Conservation (phyloP, 2,797 vertebrate genomes). For the Liparis tanakae region DNA sequence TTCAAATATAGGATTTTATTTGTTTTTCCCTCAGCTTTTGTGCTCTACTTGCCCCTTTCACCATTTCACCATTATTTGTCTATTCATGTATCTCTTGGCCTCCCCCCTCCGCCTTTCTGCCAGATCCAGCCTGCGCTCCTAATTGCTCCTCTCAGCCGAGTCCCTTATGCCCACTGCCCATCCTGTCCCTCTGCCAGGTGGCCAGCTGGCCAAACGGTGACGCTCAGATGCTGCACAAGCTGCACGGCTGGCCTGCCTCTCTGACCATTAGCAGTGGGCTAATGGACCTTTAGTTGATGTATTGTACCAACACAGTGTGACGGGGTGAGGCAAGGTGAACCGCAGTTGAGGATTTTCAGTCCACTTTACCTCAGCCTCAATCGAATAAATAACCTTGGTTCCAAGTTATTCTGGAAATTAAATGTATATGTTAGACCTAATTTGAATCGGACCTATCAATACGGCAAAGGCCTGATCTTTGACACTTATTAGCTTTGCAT, state of each 20-base stretch:
- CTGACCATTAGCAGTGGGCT: conserved; percentile 39
- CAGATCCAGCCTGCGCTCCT: conserved; percentile 43
- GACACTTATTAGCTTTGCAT: neutral
- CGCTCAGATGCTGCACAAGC: conserved; percentile 31
- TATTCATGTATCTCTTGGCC: too few species aligned
- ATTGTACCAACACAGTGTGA: neutral
- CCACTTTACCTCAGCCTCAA: neutral
- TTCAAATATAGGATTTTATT: conserved; percentile 12
- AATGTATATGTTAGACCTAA: neutral
- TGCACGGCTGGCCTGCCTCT: conserved; percentile 16
- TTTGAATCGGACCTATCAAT: neutral
- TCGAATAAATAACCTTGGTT: neutral
- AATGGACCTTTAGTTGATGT: conserved; percentile 33
- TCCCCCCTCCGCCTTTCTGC: conserved; percentile 53
- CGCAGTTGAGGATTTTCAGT: conserved; percentile 21
- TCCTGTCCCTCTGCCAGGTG: conserved; percentile 34
- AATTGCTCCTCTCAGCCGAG: conserved; percentile 35
- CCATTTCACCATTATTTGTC: too few species aligned
- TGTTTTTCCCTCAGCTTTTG: conserved; percentile 14
- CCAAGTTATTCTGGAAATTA: neutral
- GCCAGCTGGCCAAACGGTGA: conserved; percentile 30
- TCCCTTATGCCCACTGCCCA: conserved; percentile 13
- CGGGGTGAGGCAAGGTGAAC: conserved; percentile 12
- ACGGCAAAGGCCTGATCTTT: neutral
- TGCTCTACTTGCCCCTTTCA: too few species aligned